A percentile compares a stretch with the other conserved stretches of the same genome.
Conservation (phyloP, 2,797 vertebrate species). For the Sebastes itinus region DNA sequence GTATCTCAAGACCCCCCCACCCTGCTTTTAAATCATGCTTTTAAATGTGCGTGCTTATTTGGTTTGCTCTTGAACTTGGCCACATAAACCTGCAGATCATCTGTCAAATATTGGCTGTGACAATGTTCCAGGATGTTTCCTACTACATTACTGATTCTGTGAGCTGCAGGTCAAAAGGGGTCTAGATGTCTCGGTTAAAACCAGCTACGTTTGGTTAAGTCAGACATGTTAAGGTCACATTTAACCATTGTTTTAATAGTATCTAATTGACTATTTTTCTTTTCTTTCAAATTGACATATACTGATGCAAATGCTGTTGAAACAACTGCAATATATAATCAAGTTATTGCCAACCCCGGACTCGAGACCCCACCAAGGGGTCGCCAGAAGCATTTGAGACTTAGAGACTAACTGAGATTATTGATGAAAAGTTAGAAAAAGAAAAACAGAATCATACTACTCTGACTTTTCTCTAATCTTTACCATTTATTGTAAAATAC, state of each 20-base stretch:
- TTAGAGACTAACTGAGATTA: background rate
- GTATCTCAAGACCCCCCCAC: too few species aligned
- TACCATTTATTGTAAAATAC: background rate
- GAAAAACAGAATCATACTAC: too few species aligned
- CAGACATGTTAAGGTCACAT: background rate
- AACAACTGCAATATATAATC: too few species aligned
- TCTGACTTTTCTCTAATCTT: background rate
- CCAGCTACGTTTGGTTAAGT: background rate
- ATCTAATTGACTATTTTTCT: background rate
- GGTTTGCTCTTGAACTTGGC: slow-evolving; percentile 2
- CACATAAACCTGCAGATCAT: background rate
- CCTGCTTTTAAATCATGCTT: background rate
- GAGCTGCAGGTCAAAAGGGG: background rate
- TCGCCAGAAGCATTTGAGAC: background rate
- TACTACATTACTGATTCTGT: background rate
- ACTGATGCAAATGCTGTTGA: background rate
- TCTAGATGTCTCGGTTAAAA: background rate
- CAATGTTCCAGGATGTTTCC: background rate
- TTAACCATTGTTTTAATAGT: background rate
- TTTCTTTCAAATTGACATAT: background rate
- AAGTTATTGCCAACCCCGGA: too few species aligned
- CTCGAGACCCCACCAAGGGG: too few species aligned
- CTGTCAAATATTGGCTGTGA: background rate
- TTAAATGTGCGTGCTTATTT: background rate
- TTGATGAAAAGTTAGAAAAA: background rate